Evolutionary conservation across 2,113 vertebrate species (phyloP).

Genomic region (Semnopithecus entellus): DNA sequence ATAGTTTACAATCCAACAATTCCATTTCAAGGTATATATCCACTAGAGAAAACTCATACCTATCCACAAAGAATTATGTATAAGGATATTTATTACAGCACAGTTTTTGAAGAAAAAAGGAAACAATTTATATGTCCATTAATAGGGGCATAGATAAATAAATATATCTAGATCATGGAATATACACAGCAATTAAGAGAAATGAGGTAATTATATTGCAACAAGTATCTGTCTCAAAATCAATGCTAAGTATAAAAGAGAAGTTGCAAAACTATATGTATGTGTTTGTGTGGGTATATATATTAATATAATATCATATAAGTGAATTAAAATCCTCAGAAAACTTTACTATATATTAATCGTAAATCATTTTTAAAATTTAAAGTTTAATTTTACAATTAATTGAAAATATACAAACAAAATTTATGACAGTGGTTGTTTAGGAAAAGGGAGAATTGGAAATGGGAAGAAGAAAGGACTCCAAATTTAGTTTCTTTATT

Average conservation of each 20-base stretch:
- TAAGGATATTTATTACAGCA: not conserved
- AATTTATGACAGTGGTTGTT: not conserved
- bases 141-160: not conserved
- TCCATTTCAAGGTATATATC: not conserved
- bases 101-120: not conserved
- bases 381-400: not conserved
- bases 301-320: not conserved
- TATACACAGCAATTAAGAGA: not conserved
- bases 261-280: not conserved
- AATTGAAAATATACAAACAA: not conserved
- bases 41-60: not conserved
- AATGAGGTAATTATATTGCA: not conserved
- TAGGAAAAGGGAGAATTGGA: not conserved
- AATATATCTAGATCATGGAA: not conserved
- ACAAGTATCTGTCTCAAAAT: not conserved
- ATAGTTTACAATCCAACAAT: not conserved
- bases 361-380: not conserved
- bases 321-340: not conserved
- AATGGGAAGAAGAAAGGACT: not conserved
- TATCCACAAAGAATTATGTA: not conserved
- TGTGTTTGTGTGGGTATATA: too few relatives aligned
- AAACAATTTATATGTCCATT: not conserved
- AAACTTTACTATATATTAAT: not conserved
- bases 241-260: not conserved
- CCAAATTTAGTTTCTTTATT: not conserved